phyloP scores from a whole-genome alignment of 2,113 vertebrate genomes.

The Amblyopsis rosae region DNA sequence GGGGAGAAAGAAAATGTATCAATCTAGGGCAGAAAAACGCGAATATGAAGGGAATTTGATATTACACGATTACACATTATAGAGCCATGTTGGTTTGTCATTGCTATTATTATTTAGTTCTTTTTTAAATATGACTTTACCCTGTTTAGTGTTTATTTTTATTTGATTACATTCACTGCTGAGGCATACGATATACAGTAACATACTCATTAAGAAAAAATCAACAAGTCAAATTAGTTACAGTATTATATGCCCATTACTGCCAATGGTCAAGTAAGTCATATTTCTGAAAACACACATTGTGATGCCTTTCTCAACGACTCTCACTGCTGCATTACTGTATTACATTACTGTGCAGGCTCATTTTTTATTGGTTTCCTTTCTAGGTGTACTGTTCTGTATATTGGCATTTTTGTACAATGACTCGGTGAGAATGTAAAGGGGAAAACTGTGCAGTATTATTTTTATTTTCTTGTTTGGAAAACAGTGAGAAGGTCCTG shows the following conservation, averaged over 20 bases:
- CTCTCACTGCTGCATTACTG: slow-evolving; percentile 52
- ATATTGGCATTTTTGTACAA: slow-evolving; percentile 77
- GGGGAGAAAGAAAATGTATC: slow-evolving; percentile 3
- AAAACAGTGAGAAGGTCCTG: slow-evolving; percentile 74
- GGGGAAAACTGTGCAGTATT: slow-evolving; percentile 67
- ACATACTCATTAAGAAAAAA: slow-evolving; percentile 5
- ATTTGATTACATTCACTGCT: slow-evolving; percentile 16
- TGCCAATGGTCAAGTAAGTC: slow-evolving; percentile 24
- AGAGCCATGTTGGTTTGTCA: slow-evolving; percentile 24
- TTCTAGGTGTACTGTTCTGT: slow-evolving; percentile 72
- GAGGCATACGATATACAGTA: slow-evolving; percentile 48
- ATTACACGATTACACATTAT: slow-evolving; percentile 34
- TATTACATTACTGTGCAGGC: slow-evolving; percentile 33
- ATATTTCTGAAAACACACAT: slow-evolving; percentile 34
- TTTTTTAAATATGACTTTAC: slow-evolving; percentile 11
- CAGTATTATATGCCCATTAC: slow-evolving; percentile 30
- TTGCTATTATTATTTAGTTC: too few species aligned
- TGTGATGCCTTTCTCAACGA: slow-evolving; percentile 63
- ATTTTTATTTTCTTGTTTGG: slow-evolving; percentile 73
- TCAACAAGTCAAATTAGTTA: slow-evolving; percentile 12
- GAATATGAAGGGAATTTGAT: slow-evolving; percentile 11
- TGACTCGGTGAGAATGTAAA: slow-evolving; percentile 73
- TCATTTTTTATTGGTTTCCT: slow-evolving; percentile 55
- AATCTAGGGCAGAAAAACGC: slow-evolving; percentile 13
- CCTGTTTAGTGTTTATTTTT: slow-evolving; percentile 15